Base-by-base conservation (phyloP, 2,888 invertebrate species). In the Hydropsyche betteni region DNA sequence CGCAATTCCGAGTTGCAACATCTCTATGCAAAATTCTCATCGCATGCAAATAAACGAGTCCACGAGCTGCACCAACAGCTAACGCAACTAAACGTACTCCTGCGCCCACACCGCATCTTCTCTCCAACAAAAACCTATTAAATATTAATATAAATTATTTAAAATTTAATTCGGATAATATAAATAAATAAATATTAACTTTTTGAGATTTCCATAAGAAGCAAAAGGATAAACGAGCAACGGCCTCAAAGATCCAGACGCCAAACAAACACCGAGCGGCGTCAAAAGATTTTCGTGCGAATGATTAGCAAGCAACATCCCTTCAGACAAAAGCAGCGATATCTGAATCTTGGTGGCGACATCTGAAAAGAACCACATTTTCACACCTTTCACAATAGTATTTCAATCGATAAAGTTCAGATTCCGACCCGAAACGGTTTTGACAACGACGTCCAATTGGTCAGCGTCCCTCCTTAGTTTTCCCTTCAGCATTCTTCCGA, bases 11-110 rank as follows among this genome's bases (percentile, higher is more conserved):
- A 53, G 95, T 91, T 7, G 97, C 96, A 76, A 98, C 89, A 84
- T 98, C 98, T 83, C 93, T 92, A 84, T 98, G 97, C 78, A 97
- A 90, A 75, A 98, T 89, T 76, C 94, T 91, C 82, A 94, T 94
- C 74, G 93, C 92, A 83, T 98, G 97, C 80, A 98, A 88, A 85
- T 94, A 97, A 78, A 94, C 93, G 77, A 96, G 88, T 16, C 95
- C 98, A 81, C 94, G 90, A 69, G 95, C 92, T 79, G 95, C 90
- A 84, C 97, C 97, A 12, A 94, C 94, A 0, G 94, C 94, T 85
- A 96, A 90, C 80, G 93, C 90, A 7, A 96, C 95, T 78, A 96
- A 88, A 82, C 96, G 95, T 80, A 94, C 91, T 5, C 95, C 64
- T 83, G 84, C 33, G 83, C 83, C 0, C 83, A 84, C 76, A 83